Evolutionary conservation across 1,140 invertebrate genomes (phyloP), one percentile per base, ranked within the genome.

Genomic region (Zaprionus africanus): DNA sequence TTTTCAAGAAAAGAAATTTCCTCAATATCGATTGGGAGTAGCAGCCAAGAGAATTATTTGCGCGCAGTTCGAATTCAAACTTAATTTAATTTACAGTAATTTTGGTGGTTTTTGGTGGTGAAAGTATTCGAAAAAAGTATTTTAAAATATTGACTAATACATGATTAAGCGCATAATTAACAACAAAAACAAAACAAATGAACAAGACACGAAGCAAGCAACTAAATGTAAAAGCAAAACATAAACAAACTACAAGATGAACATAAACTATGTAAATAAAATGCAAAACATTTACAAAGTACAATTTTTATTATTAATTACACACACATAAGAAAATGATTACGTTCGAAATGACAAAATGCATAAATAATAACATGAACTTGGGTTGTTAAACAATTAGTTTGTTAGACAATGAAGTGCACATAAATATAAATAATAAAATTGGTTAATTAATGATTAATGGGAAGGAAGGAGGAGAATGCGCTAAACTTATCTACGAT

Each of bases 201-300:
- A 76, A 90, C 79, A 90, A 82, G 82, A 90, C 86, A 90, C 81
- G 85, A 90, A 90, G 90, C 85, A 90, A 90, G 86, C 81, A 86
- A 76, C 56, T 56, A 81, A 70, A 67, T 57, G 60, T 62, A 71
- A 77, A 24, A 65, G 46, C 9, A 51, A 19, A 62, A 64, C 13
- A 59, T 63, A 75, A 36, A 69, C 43, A 75, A 51, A 70, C 62
- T 63, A 87, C 57, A 49, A 41, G 73, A 76, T 67, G 75, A 81
- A 19, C 17, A 81, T 68, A 88, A 85, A 87, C 81, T 51, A 51
- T 51, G 22, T 22, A 51, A 51, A 90, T 85, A 87, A 78, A 87
- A 81, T 84, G 66, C 81, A 84, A 56, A 66, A 66, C 72, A 83
- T 78, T 78, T 81, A 84, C 78, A 85, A 63, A 75, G 59, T 56